Evolutionary conservation across 1,140 invertebrate species (phyloP), one percentile per base, ranked within the genome.

Genomic region (Brachionus sp.): DNA sequence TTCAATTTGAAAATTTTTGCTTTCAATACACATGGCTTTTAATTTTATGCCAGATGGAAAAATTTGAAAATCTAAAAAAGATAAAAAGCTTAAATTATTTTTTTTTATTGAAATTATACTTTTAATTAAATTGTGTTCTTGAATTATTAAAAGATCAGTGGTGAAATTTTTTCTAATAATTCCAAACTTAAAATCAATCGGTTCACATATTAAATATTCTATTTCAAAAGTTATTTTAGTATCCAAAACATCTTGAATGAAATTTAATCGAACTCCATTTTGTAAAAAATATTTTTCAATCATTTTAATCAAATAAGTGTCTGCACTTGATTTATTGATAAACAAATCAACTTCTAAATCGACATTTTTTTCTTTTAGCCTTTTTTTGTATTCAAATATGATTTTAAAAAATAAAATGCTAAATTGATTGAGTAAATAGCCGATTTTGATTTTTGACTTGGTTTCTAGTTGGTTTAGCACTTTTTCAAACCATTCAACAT

Each of bases 11-110:
- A 75, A 46, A 46, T 46, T 75, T 46, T 39, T 75, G 25, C 70
- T 75, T 44, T 75, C 70, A 50, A 75, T 75, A 10, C 37, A 44
- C 70, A 75, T 75, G 10, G 19, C 70, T 46, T 75, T 75, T 25
- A 75, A 5, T 29, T 75, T 75, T 13, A 75, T 29, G 5, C 42
- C 70, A 33, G 39, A 19, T 46, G 70, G 70, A 75, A 46, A 46
- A 25, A 75, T 29, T 46, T 44, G 19, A 4, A 75, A 44, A 23
- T 75, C 42, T 66, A 5, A 7, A 57, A 64, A 64, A 29, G 3
- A 19, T 7, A 66, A 13, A 66, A 66, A 37, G 7, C n/a, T 1
- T 1, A 33, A 9, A 66, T 66, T 66, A 12, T 66, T 66, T 10
- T 13, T 19, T 57, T 57, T 10, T 6, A 57, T 5, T 23, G 5